These are phyloP conservation scores for Lycaon pictus DNA, from an alignment of 2,113 vertebrate species.

Conservation along the genomic window DNA sequence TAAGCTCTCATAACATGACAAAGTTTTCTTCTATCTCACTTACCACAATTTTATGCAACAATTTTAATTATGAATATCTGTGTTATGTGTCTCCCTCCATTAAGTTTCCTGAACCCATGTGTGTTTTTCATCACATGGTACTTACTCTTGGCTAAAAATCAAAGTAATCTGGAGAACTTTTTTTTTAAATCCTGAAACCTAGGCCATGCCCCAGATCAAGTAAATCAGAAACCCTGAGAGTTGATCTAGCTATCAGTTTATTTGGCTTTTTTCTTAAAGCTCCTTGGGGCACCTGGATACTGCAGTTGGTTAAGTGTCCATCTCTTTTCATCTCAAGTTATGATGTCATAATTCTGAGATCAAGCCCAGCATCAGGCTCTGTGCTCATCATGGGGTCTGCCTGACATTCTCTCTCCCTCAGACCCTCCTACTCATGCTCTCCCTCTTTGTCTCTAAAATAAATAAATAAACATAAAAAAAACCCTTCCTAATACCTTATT, in stretches of 20 bases:
- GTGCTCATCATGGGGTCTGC: background rate
- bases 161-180: background rate
- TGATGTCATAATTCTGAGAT: background rate
- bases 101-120: background rate
- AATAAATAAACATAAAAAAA: background rate
- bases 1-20: background rate
- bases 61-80: background rate
- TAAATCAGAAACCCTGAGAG: background rate
- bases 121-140: background rate
- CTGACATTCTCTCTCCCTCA: background rate
- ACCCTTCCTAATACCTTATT: background rate
- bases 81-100: background rate
- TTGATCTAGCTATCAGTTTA: background rate
- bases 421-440: background rate
- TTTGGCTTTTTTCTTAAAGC: background rate
- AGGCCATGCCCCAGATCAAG: background rate
- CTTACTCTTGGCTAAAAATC: background rate
- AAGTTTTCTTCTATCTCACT: background rate
- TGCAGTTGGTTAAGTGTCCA: background rate
- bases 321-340: background rate
- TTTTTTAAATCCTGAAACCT: background rate
- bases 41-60: background rate
- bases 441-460: background rate
- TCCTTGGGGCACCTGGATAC: background rate
- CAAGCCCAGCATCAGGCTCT: background rate